Base-by-base conservation (phyloP, 1,140 invertebrate species). In the Holcopasites calliopsidis region DNA sequence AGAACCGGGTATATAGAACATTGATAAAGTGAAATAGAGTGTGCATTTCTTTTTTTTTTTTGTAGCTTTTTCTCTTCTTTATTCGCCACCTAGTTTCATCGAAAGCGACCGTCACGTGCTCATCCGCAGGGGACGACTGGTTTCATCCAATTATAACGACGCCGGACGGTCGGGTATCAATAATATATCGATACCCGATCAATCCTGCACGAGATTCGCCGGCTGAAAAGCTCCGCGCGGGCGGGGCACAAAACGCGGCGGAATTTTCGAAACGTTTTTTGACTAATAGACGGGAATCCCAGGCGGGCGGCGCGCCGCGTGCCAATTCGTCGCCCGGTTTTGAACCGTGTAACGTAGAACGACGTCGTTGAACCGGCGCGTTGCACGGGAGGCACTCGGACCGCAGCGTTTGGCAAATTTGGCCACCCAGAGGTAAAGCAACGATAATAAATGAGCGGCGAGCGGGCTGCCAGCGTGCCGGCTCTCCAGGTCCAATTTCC, bases 361-460 rank as follows among this genome's bases (percentile, higher is more conserved):
- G 82, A 84, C 79, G 76, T 85, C 70, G 75, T 81, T 60, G 60
- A 57, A 79, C 69, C 77, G 82, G 70, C 69, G 71, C 61, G 75
- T 74, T 74, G 44, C 60, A 79, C 40, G 60, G 69, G 55, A 64
- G 75, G 75, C 77, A 82, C 81, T 86, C 79, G 78, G 81, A 83
- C 71, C 85, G 78, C 73, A 80, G 73, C 74, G 76, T 72, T 79
- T 85, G 80, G 85, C 83, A 87, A 88, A 89, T 89, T 89, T 86
- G 89, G 84, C 89, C 89, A 90, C 89, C 88, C 88, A 89, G 87
- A 88, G 88, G 88, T 87, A 87, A 89, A 89, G 83, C 86, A 85
- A 78, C 82, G 85, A 81, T 90, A 90, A 90, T 90, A 89, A 90
- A 89, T 90, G 88, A 90, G 89, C 88, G 88, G 89, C 87, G 85